Evolutionary conservation across 1,140 invertebrate genomes (phyloP), one percentile per base, ranked within the genome.

Genomic region (Aethina tumida): DNA sequence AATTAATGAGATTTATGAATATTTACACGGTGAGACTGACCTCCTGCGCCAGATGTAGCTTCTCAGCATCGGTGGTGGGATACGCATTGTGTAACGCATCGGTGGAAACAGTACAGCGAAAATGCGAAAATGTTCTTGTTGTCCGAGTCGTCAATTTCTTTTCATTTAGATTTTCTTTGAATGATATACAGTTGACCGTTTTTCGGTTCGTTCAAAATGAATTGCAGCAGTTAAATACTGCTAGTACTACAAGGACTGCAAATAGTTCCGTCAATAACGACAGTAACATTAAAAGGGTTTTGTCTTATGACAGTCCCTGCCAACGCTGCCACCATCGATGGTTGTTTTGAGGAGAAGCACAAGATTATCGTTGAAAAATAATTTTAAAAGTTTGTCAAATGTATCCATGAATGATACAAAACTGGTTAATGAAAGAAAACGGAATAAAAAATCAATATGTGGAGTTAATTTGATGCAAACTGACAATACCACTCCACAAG

Each of bases 121-220:
- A 7, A n/a, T 7, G n/a, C 7, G 22, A 24, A 24, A n/a, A 24
- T n/a, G n/a, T 24, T 24, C 22, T 24, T 7, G n/a, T 7, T n/a
- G 21, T 28, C 9, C 13, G 7, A 12, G 2, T n/a, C 28, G 13
- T 19, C 24, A 4, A 17, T 17, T 6, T 10, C 7, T 39, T 15
- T 35, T 20, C 22, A 19, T 44, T 44, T 33, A 49, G 46, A 13
- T 12, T 45, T n/a, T n/a, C 20, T 30, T 52, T 47, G 50, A 39
- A 31, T 18, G 19, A 35, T 26, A 41, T 55, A 13, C 40, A 51
- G 29, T 34, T 35, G 12, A 34, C 43, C 31, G 35, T 56, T 5
- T 39, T 44, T 5, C 41, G 48, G 29, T 33, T 54, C 6, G 41
- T 54, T n/a, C 26, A 27, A 19, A 40, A 39, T 6, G 46, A 57